phyloP scores from a whole-genome alignment of 92 coral and sea anemone genomes.

The Phenganax subtilis region DNA sequence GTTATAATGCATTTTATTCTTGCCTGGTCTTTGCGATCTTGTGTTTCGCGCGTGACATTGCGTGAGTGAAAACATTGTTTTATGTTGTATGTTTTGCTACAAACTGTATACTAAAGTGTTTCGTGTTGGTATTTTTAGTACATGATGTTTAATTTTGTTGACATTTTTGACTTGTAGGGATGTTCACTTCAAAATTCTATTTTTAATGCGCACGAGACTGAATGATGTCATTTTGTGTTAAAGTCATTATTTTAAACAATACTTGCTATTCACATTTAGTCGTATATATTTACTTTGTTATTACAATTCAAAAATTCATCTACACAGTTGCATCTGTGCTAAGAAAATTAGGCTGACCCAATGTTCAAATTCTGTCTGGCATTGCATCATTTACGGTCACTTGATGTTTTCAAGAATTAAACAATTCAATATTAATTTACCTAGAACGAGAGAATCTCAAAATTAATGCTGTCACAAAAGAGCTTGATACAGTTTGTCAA shows the following conservation, averaged over 20 bases:
- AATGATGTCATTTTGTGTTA: not conserved
- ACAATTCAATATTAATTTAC: too few species aligned
- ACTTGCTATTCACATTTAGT: not conserved
- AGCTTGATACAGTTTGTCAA: too few species aligned
- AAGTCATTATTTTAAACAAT: not conserved
- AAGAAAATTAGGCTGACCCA: too few species aligned
- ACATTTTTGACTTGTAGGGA: not conserved
- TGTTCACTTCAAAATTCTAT: not conserved
- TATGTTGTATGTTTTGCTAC: not conserved
- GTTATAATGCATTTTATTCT: constrained; percentile 3
- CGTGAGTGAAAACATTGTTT: not conserved
- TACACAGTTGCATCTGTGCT: too few species aligned
- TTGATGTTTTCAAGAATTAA: too few species aligned
- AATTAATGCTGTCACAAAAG: too few species aligned
- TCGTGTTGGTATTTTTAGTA: not conserved
- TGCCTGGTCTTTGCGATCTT: constrained; percentile 1
- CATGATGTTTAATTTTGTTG: not conserved
- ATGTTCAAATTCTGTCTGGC: too few species aligned
- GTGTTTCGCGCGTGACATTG: not conserved
- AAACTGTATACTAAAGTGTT: not conserved
- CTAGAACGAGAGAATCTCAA: too few species aligned
- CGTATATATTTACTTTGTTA: too few species aligned
- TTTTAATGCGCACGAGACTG: not conserved
- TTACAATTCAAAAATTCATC: too few species aligned
- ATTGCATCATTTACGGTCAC: too few species aligned